phyloP scores from a whole-genome alignment of 2,797 vertebrate species.

The Enteromius radiatus region DNA sequence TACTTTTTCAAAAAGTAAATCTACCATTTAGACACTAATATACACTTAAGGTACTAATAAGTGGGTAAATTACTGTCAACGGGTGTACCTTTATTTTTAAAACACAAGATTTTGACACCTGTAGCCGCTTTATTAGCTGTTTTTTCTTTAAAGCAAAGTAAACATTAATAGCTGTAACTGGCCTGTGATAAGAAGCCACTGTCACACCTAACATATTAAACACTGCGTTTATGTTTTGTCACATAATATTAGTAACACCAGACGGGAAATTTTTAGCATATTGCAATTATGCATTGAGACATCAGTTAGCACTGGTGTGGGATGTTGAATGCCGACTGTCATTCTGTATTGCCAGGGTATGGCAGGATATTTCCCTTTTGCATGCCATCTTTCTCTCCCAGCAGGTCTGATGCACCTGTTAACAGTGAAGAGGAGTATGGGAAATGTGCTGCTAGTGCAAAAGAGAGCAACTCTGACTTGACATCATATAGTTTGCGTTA shows the following conservation, averaged over 20 bases:
- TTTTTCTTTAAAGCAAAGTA: conserved; percentile 20
- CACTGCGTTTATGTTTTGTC: neutral
- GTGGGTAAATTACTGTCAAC: neutral
- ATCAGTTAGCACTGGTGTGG: conserved; percentile 23
- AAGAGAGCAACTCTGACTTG: neutral
- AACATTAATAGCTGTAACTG: neutral
- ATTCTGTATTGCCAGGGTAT: conserved; percentile 6
- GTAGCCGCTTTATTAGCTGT: conserved; percentile 7
- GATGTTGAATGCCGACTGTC: neutral
- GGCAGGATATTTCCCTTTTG: conserved; percentile 7
- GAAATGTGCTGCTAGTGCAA: neutral
- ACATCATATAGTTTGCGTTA: neutral
- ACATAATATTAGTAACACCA: conserved; percentile 28
- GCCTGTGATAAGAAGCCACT: neutral
- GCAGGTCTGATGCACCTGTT: neutral
- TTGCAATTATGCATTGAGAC: conserved; percentile 25
- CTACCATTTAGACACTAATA: neutral
- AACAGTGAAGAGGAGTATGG: neutral
- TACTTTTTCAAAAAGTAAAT: neutral
- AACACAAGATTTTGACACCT: neutral
- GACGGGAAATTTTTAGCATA: neutral
- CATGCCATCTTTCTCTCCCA: conserved; percentile 9
- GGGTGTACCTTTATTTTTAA: neutral
- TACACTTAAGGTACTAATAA: neutral
- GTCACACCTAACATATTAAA: conserved; percentile 3